Conservation (phyloP, 2,888 invertebrate genomes). For the Nipponacmea schrenckii region DNA sequence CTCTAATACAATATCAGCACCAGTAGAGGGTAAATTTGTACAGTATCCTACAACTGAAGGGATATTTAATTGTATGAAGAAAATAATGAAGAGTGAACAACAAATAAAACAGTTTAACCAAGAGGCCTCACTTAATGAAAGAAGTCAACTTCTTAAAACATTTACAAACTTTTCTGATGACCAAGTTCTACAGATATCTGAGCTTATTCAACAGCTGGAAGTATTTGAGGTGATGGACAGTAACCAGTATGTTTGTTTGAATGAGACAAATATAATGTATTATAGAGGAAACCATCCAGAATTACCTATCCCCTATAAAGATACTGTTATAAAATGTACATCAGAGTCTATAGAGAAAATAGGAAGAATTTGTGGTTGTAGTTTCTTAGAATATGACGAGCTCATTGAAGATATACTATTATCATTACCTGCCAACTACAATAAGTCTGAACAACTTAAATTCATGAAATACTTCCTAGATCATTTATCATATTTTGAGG, state of each 20-base stretch:
- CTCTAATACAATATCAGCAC: background rate
- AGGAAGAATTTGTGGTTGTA: background rate
- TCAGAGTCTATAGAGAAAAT: background rate
- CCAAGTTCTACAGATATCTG: background rate
- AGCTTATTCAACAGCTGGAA: background rate
- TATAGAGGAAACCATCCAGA: background rate
- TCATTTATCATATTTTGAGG: background rate
- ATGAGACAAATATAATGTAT: background rate
- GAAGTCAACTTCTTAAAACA: slow-evolving; percentile 1
- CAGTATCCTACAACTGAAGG: slow-evolving; percentile 23
- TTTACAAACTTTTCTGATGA: background rate
- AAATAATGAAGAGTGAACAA: background rate
- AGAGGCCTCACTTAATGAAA: slow-evolving; percentile 12
- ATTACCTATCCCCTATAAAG: background rate
- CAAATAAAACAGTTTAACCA: slow-evolving; percentile 12
- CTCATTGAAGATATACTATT: background rate
- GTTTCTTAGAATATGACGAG: background rate
- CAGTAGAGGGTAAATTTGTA: slow-evolving; percentile 17
- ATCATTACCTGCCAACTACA: background rate
- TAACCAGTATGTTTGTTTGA: background rate
- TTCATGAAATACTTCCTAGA: background rate
- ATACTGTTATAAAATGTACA: background rate
- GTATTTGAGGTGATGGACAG: background rate
- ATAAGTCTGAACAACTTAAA: background rate
- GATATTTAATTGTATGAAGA: slow-evolving; percentile 11